A percentile compares a stretch with the other conserved stretches of the same genome.
phyloP scores from a whole-genome alignment of 2,888 invertebrate species.

The Dysmachus trigonus region DNA sequence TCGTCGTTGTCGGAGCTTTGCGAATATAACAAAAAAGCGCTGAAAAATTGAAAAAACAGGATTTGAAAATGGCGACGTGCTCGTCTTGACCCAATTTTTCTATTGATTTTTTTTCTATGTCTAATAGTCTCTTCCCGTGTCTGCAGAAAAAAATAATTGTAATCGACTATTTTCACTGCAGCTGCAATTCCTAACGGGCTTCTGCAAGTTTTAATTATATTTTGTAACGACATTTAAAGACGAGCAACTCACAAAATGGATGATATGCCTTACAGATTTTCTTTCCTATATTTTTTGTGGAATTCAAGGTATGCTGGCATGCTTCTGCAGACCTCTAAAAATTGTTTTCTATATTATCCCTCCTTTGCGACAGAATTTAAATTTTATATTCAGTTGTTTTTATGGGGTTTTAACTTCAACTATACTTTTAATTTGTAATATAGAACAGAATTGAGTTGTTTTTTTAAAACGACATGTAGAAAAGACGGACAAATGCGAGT shows the following conservation, averaged over 20 bases:
- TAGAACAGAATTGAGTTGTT: too few species aligned
- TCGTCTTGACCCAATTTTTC: constrained; percentile 36
- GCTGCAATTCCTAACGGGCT: not conserved
- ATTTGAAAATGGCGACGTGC: constrained; percentile 34
- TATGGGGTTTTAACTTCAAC: too few species aligned
- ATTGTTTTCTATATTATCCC: not conserved
- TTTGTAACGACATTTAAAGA: not conserved
- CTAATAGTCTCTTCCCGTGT: not conserved
- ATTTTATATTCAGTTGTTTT: too few species aligned
- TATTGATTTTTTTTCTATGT: constrained; percentile 34
- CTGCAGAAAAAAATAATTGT: not conserved
- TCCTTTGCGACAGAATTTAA: too few species aligned
- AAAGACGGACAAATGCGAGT: too few species aligned
- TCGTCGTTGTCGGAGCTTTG: not conserved
- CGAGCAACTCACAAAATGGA: not conserved
- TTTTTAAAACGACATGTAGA: too few species aligned
- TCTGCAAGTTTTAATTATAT: not conserved
- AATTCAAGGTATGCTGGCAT: not conserved
- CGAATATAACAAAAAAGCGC: constrained; percentile 1
- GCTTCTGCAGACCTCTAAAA: not conserved
- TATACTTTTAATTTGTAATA: too few species aligned
- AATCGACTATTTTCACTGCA: constrained; percentile 10
- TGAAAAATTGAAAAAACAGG: constrained; percentile 11
- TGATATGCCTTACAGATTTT: not conserved
- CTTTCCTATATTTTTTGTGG: not conserved